Conservation (phyloP, 2,888 invertebrate species). For the Chouioia cunea region DNA sequence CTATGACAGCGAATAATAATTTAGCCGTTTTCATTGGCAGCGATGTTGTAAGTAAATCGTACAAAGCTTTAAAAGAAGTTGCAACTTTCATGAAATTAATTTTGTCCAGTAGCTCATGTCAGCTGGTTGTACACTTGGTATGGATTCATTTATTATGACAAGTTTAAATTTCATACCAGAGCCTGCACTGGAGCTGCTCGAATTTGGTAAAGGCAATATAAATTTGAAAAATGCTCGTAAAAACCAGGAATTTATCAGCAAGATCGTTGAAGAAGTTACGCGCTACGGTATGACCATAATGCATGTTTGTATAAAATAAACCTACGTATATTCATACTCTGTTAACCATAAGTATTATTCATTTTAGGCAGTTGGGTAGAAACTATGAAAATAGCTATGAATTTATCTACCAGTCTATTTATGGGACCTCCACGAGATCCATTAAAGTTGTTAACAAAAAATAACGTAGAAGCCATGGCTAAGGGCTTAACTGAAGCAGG, state of each 20-base stretch:
- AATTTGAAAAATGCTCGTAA: conserved; percentile 69
- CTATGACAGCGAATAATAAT: conserved; percentile 70
- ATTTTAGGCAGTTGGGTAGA: conserved; percentile 76
- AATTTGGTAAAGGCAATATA: conserved; percentile 69
- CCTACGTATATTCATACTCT: neutral
- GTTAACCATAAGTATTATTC: neutral
- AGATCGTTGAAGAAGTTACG: conserved; percentile 61
- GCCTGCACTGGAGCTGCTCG: conserved; percentile 72
- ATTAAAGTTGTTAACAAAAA: conserved; percentile 69
- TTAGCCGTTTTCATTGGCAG: conserved; percentile 77
- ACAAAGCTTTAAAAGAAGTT: conserved; percentile 2
- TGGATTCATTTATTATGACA: conserved; percentile 81
- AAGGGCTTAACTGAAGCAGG: conserved; percentile 55
- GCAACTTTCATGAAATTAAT: conserved; percentile 16
- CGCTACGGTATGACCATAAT: conserved; percentile 63
- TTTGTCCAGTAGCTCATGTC: conserved; percentile 72
- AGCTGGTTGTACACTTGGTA: conserved; percentile 77
- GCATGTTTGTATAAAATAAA: conserved; percentile 13
- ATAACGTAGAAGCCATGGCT: conserved; percentile 64
- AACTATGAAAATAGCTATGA: conserved; percentile 80
- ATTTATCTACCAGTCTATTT: conserved; percentile 70
- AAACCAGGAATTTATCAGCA: conserved; percentile 69
- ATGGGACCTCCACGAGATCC: conserved; percentile 76
- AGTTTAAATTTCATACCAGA: conserved; percentile 77
- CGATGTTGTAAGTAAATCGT: conserved; percentile 73